Conservation (phyloP, 2,888 invertebrate genomes). For the Hecatera dysodea region DNA sequence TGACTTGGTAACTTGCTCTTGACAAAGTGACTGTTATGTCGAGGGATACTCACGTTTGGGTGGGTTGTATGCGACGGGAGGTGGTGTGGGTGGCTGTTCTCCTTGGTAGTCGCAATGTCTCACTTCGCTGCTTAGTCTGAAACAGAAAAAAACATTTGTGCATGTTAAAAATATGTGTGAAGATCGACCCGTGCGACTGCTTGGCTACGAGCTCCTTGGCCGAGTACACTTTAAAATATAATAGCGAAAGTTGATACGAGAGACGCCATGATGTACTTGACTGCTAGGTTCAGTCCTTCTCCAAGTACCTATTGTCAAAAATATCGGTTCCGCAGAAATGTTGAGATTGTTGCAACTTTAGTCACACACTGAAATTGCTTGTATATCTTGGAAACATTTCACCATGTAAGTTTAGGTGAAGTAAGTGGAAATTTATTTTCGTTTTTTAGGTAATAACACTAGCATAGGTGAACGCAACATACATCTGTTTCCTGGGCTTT, state of each 20-base stretch:
- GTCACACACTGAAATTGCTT: too few species aligned
- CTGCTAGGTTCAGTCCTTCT: neutral
- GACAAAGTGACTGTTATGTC: conserved; percentile 3
- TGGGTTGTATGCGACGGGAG: conserved; percentile 76
- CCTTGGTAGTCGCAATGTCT: conserved; percentile 84
- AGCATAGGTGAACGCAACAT: conserved; percentile 76
- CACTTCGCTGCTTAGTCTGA: conserved; percentile 83
- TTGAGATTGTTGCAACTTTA: too few species aligned
- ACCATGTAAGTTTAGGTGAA: too few species aligned
- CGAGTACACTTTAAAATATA: too few species aligned
- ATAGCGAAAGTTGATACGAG: neutral
- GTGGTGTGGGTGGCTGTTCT: conserved; percentile 83
- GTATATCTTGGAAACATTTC: too few species aligned
- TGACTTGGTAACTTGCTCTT: neutral
- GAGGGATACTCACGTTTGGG: conserved; percentile 82
- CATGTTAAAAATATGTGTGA: neutral
- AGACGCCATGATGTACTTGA: neutral
- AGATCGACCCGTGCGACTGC: too few species aligned
- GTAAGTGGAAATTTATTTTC: too few species aligned
- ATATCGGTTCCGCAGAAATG: too few species aligned
- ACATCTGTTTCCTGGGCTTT: conserved; percentile 98
- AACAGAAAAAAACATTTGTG: conserved; percentile 2
- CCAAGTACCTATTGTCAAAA: neutral
- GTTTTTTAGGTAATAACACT: too few species aligned
- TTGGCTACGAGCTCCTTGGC: too few species aligned